These are phyloP conservation scores for Pterocles burchelli DNA, from an alignment of 2,113 vertebrate genomes.

Conservation along the genomic window DNA sequence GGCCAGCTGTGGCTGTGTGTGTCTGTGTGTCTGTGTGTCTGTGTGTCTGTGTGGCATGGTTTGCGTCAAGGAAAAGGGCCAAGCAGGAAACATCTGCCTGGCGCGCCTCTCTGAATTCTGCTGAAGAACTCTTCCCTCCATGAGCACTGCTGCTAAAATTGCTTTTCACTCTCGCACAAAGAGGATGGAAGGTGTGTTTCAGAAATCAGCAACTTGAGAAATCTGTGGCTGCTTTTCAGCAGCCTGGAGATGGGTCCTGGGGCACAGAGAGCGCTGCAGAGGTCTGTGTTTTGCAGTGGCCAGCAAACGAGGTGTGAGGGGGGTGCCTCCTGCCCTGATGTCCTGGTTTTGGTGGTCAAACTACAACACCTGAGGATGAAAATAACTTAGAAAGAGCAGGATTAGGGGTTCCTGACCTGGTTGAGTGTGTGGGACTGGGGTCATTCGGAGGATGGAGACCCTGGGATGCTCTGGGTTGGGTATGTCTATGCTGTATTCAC, in stretches of 20 bases:
- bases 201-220: not conserved
- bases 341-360: too few relatives aligned
- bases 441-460: not conserved
- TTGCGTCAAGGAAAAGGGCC: not conserved
- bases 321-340: fast-evolving
- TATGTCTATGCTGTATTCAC: not conserved
- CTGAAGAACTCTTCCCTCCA: not conserved
- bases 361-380: not conserved
- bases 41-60: not conserved
- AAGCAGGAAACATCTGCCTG: not conserved
- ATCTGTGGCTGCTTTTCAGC: not conserved
- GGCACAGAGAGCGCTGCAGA: not conserved
- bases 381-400: not conserved
- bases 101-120: not conserved
- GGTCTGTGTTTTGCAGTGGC: not conserved
- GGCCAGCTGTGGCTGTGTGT: not conserved
- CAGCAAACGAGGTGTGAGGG: not conserved
- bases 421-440: not conserved
- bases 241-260: not conserved
- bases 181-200: not conserved
- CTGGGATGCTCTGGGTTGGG: not conserved
- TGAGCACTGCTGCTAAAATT: not conserved
- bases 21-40: not conserved
- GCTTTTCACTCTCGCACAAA: not conserved
- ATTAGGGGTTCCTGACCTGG: not conserved